Conservation (phyloP, 92 coral and sea anemone genomes). For the Phenganax stokvisi region DNA sequence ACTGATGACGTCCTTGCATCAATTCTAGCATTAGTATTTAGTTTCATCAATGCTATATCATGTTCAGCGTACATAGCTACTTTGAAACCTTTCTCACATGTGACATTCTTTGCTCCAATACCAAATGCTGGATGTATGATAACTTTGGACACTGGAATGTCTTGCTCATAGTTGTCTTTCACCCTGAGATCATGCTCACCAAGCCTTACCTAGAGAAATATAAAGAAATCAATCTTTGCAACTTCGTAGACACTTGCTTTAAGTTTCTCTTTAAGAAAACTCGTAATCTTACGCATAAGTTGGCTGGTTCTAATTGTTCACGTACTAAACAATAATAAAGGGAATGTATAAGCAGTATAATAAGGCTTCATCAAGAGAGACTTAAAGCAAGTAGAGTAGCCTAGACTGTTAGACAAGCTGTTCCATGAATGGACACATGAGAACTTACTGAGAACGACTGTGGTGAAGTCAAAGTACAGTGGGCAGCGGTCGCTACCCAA, state of each 20-base stretch:
- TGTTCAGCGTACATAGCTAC: constrained; percentile 53
- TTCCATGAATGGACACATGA: neutral
- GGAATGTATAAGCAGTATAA: too few species aligned
- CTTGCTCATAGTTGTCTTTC: constrained; percentile 61
- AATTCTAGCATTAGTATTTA: constrained; percentile 57
- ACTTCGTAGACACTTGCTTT: too few species aligned
- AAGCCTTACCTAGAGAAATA: constrained; percentile 57
- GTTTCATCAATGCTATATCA: constrained; percentile 70
- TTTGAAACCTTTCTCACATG: constrained; percentile 39
- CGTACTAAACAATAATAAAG: neutral
- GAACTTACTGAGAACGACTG: constrained; percentile 27
- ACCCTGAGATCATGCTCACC: constrained; percentile 74
- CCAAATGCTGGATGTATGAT: constrained; percentile 72
- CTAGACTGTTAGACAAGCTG: too few species aligned
- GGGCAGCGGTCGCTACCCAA: constrained; percentile 91
- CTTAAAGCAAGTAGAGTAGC: too few species aligned
- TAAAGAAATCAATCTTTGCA: neutral
- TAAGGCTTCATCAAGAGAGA: neutral
- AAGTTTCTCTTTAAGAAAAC: too few species aligned
- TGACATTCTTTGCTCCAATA: constrained; percentile 51
- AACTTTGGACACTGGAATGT: constrained; percentile 56
- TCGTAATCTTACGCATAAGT: too few species aligned
- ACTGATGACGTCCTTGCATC: constrained; percentile 56
- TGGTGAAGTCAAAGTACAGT: constrained; percentile 56
- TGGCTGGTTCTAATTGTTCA: neutral